Base-by-base conservation (phyloP, 2,888 invertebrate species). In the Drosophila picticornis region DNA sequence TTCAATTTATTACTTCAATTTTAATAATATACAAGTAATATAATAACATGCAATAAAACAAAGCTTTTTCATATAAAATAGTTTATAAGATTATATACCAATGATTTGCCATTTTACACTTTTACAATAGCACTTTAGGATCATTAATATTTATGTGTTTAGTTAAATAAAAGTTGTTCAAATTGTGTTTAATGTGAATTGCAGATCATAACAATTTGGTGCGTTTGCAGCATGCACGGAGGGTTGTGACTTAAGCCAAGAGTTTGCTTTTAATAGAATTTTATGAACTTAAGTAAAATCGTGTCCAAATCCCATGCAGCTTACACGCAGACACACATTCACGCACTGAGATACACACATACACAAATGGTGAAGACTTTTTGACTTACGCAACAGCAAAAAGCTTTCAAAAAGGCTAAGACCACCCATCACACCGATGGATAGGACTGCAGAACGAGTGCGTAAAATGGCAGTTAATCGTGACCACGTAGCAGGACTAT, bases 391-490 rank as follows among this genome's bases (percentile, higher is more conserved):
- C 87, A 87, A 87, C 88, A 87, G 88, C 81, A 89, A 89, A 87
- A 87, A 89, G 87, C 89, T 87, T 87, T 87, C 87, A 84, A 74
- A 84, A 88, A 75, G 86, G 79, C 84, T 77, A 81, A 79, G 75
- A 72, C 73, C 72, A 61, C 52, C 71, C 65, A 58, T 56, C 57
- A 51, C 29, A 51, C 50, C 22, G 16, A 25, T 55, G 36, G 38
- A 27, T 56, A 34, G 25, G 38, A 50, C 51, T 40, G 52, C 59
- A 64, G 72, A 55, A 56, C 43, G 58, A 69, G 69, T 87, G 83
- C 83, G 90, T 89, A 87, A 87, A 87, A 89, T 89, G 81, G 82
- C 85, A 87, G 89, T 87, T 87, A 87, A 87, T 87, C 89, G 89
- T 87, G 83, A 77, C 88, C 87, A 87, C 87, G 87, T 87, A 89